Evolutionary conservation across 2,113 vertebrate genomes (phyloP), one percentile per base, ranked within the genome.

Genomic region (Dromas ardeola): DNA sequence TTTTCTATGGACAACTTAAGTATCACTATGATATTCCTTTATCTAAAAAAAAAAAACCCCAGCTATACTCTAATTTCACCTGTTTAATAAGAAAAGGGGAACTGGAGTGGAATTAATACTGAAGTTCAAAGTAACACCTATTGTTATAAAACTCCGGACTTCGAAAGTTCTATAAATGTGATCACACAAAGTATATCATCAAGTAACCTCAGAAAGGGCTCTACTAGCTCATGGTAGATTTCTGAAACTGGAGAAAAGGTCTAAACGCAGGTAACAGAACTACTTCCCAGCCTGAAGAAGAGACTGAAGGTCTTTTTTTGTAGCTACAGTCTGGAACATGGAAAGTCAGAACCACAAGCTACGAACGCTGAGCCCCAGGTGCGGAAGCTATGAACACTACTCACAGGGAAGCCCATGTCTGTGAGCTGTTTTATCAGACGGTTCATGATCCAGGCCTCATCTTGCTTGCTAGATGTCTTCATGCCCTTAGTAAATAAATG

Each of bases 331-430:
- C 47, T 78, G 52, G 36, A 88, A 43, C 45, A 52, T 4, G 2
- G 6, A 6, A 34, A 79, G 69, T 9, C 49, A 83, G 73, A 81
- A 29, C 15, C 11, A 62, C 18, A 40, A 23, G 42, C 30, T 58
- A 43, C 19, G 34, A 29, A 49, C 61, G n/a, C 81, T 38, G 71
- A 79, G 65, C 7, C 36, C n/a, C 11, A 25, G 30, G 47, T 27
- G 25, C 34, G 62, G 53, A 72, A n/a, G 27, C 78, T 26, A 4
- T 7, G 38, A 91, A 63, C 18, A 6, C 52, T 96, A 98, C 98
- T 97, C 98, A 99, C 99, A 97, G 99, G 99, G 98, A 99, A 99
- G 98, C 99, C 99, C 99, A 99, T 99, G 98, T 99, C 99, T 88
- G 99, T 99, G 97, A 99, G 99, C 97, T 99, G 99, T 97, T 99